Evolutionary conservation across 2,888 invertebrate genomes (phyloP).

Genomic region (Rhingia campestris): DNA sequence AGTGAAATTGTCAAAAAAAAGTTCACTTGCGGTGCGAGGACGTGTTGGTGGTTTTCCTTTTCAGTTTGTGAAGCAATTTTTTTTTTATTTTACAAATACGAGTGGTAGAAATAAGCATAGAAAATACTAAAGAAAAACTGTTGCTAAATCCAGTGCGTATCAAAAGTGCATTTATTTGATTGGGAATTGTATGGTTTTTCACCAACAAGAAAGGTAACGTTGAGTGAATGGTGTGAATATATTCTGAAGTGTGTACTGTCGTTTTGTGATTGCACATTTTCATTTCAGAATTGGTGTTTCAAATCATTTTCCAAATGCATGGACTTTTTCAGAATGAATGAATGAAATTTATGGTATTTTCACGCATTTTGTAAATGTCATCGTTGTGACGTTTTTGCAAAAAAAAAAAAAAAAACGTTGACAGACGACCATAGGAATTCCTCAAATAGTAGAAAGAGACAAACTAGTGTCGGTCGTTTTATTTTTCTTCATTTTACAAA

Average conservation of each 20-base stretch:
- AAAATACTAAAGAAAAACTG: constrained; percentile 23
- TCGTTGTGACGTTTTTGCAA: constrained; percentile 58
- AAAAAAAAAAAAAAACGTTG: constrained; percentile 13
- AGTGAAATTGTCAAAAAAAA: constrained; percentile 57
- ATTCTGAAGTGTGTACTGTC: neutral
- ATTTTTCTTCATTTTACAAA: constrained; percentile 28
- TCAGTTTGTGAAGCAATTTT: constrained; percentile 14
- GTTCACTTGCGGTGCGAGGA: constrained; percentile 40
- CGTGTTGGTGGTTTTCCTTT: constrained; percentile 58
- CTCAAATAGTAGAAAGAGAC: constrained; percentile 27
- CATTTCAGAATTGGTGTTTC: too few relatives aligned
- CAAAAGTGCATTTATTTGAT: constrained; percentile 19
- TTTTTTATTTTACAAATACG: constrained; percentile 15
- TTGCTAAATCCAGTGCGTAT: constrained; percentile 4
- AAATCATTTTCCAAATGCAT: neutral
- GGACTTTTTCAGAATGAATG: constrained; percentile 2
- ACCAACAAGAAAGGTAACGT: constrained; percentile 39
- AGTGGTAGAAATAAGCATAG: constrained; percentile 8
- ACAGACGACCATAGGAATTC: constrained; percentile 35
- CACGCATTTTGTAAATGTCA: constrained; percentile 54
- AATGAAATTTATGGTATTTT: constrained; percentile 29
- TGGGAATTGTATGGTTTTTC: neutral
- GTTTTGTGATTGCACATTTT: neutral
- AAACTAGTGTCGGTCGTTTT: constrained; percentile 11
- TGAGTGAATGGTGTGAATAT: too few relatives aligned